Percentiles rank a stretch among this genome's conserved stretches.
These are phyloP conservation scores for Nyctibius grandis DNA, from an alignment of 2,797 vertebrate genomes.

Conservation along the genomic window DNA sequence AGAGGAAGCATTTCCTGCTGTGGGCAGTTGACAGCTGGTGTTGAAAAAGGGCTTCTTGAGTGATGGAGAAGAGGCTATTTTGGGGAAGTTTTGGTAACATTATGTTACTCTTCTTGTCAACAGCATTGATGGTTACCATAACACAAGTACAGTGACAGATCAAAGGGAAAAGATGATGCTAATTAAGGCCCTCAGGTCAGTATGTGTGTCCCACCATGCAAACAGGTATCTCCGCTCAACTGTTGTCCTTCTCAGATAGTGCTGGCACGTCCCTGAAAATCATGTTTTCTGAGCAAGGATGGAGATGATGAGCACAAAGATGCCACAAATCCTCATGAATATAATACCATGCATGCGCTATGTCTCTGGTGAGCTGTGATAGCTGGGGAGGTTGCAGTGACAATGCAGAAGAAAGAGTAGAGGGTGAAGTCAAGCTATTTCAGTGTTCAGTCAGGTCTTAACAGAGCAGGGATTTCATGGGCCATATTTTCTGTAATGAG, in stretches of 20 bases:
- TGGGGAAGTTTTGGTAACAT: constrained; percentile 26
- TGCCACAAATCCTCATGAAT: background rate
- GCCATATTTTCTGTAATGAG: background rate
- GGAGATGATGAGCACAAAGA: background rate
- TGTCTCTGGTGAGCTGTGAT: background rate
- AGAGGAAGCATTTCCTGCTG: constrained; percentile 59
- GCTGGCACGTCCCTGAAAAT: background rate
- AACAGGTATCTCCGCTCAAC: background rate
- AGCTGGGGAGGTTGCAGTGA: background rate
- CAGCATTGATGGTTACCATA: background rate
- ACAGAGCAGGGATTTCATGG: background rate
- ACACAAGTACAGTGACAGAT: background rate
- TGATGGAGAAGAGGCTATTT: constrained; percentile 12
- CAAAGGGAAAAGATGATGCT: background rate
- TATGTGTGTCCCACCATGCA: background rate
- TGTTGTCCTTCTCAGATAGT: background rate
- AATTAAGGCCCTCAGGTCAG: background rate
- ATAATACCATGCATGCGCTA: background rate
- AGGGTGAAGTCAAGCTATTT: background rate
- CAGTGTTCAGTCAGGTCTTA: background rate
- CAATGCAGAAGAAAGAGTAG: background rate
- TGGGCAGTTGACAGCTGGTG: constrained; percentile 39
- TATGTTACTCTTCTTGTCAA: background rate
- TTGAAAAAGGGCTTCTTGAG: background rate
- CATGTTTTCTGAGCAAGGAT: background rate